Evolutionary conservation across 1,140 invertebrate species (phyloP).

Genomic region (Armadillidium nasatum): DNA sequence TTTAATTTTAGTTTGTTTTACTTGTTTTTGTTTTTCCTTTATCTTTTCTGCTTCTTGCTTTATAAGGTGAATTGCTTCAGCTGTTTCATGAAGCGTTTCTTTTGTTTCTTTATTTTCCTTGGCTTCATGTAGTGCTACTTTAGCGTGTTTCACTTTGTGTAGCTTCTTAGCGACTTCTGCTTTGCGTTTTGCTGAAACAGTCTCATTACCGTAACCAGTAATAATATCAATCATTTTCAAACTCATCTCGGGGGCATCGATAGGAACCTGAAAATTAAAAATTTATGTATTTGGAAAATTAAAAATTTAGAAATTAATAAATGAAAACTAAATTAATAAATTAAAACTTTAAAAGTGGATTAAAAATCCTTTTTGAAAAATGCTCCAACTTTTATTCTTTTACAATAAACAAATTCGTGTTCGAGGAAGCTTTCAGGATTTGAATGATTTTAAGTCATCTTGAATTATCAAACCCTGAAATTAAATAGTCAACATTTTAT

Average conservation of each 20-base stretch:
- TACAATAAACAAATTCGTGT: no score
- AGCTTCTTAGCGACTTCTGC: not conserved
- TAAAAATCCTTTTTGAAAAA: no score
- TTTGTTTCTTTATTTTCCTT: not conserved
- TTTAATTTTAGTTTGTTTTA: not conserved
- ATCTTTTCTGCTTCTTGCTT: not conserved
- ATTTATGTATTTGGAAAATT: no score
- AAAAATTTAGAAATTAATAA: no score
- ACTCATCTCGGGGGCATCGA: slow-evolving; percentile 58
- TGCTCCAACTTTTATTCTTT: no score
- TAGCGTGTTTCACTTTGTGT: not conserved
- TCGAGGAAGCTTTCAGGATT: no score
- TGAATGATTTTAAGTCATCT: no score
- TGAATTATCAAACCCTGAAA: no score
- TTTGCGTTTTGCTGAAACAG: not conserved
- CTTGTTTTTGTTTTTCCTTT: not conserved
- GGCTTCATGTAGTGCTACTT: not conserved
- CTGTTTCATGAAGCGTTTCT: not conserved
- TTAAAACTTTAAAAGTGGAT: no score
- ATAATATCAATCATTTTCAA: slow-evolving; percentile 57
- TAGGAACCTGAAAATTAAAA: slow-evolving; percentile 62
- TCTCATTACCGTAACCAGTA: slow-evolving; percentile 45
- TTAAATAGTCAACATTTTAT: no score
- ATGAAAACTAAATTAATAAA: no score
- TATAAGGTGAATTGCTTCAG: no score